Conservation (phyloP, 1,140 invertebrate genomes). For the Papilio helenus region DNA sequence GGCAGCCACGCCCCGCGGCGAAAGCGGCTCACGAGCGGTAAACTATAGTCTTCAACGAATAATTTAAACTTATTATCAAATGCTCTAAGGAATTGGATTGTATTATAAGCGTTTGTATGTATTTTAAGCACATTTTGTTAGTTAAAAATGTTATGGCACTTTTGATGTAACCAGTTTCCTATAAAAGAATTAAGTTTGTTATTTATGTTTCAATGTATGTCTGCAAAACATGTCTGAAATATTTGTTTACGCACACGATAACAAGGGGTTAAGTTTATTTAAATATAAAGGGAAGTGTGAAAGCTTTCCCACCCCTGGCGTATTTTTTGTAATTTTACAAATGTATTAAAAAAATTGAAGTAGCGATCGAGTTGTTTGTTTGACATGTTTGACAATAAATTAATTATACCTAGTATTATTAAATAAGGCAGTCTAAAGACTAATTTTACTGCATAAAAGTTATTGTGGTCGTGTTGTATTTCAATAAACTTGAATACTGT, state of each 20-base stretch:
- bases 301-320: neutral
- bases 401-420: constrained; percentile 69
- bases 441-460: constrained; percentile 61
- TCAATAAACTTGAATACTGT: constrained; percentile 56
- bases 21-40: too few relatives aligned
- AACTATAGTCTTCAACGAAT: too few relatives aligned
- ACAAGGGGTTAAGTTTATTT: neutral
- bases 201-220: neutral
- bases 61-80: constrained; percentile 2
- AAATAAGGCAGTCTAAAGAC: constrained; percentile 67
- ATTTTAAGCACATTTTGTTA: constrained; percentile 17
- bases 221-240: constrained; percentile 20
- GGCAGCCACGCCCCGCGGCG: too few relatives aligned
- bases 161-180: neutral
- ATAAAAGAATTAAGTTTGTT: neutral
- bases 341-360: constrained; percentile 12
- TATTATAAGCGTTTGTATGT: neutral
- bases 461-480: constrained; percentile 64
- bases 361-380: constrained; percentile 58
- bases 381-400: constrained; percentile 73
- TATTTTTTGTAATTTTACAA: constrained; percentile 22
- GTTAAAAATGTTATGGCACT: constrained; percentile 3
- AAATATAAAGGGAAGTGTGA: neutral
- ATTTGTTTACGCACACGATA: neutral
- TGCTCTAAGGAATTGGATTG: constrained; percentile 29